A percentile compares a stretch with the other conserved stretches of the same genome.
Evolutionary conservation across 2,113 vertebrate genomes (phyloP).

Genomic region (Centropus bengalensis): DNA sequence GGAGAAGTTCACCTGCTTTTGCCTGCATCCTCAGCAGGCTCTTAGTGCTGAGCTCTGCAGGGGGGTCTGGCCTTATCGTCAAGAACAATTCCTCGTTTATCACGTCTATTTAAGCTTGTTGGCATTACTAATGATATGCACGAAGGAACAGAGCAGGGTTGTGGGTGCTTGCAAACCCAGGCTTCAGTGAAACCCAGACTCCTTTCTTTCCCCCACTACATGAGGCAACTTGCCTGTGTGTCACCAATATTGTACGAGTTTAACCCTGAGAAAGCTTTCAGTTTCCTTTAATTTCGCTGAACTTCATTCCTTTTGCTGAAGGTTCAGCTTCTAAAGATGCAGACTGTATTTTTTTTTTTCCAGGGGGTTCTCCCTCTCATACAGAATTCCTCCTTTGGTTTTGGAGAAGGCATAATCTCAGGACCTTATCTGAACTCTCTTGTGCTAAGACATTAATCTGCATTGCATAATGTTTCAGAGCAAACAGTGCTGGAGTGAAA

Average conservation of each 20-base stretch:
- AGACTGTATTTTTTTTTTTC: neutral
- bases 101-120: neutral
- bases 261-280: neutral
- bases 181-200: neutral
- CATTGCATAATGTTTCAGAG: neutral
- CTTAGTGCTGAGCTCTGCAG: neutral
- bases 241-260: neutral
- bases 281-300: neutral
- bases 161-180: neutral
- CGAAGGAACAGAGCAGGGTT: neutral
- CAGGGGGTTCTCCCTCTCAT: neutral
- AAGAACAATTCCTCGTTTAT: neutral
- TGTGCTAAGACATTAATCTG: conserved; percentile 45
- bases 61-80: neutral
- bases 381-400: neutral
- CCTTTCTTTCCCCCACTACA: neutral
- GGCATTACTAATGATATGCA: neutral
- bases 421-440: conserved; percentile 37
- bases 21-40: neutral
- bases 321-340: neutral
- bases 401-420: conserved; percentile 19
- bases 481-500: conserved; percentile 51
- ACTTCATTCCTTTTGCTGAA: neutral
- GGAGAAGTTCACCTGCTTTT: neutral
- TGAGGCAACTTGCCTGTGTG: neutral